Base-by-base conservation (phyloP, 2,113 vertebrate species). In the Malurus melanocephalus region DNA sequence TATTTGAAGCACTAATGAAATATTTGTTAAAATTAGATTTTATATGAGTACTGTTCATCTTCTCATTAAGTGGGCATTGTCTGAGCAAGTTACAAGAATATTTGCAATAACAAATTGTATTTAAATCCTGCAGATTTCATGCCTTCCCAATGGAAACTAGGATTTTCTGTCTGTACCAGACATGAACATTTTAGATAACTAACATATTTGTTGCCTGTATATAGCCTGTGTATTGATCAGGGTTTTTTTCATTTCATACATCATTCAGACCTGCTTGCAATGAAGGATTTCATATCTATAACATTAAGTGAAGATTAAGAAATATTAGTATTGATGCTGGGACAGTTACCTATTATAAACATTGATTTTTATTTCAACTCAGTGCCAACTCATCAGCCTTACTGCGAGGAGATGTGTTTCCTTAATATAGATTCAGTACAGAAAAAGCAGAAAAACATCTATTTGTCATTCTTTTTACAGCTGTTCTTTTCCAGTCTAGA, bases 291-390 rank as follows among this genome's bases (percentile, higher is more conserved):
- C 32, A 65, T 87, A 81, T 55, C 85, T 91, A 80, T 93, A 93
- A 87, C 73, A 79, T 43, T 86, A 88, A 81, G 20, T 46, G 53
- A 93, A 53, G 64, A 95, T 92, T 90, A 94, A 95, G 62, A 93
- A 96, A 69, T 92, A 85, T 73, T 75, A 92, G 78, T 94, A 84
- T 88, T 80, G 85, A 88, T 85, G 80, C 68, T 73, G 51, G 56
- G 91, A 93, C 80, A 84, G 89, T 53, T 86, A 76, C 61, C 79
- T 83, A 93, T 92, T 93, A 88, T 48, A 89, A 92, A 85, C 56
- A 95, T 90, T 16, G 88, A 94, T 95, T 95, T 93, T 88, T 5
- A 79, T 93, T 92, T 88, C 88, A 87, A 14, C 84, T 89, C 56
- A 28, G 27, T 64, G 76, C 61, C 87, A 89, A 66, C 80, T 83